These are phyloP conservation scores for Micromesistius poutassou DNA, from an alignment of 2,797 vertebrate species.

Conservation along the genomic window DNA sequence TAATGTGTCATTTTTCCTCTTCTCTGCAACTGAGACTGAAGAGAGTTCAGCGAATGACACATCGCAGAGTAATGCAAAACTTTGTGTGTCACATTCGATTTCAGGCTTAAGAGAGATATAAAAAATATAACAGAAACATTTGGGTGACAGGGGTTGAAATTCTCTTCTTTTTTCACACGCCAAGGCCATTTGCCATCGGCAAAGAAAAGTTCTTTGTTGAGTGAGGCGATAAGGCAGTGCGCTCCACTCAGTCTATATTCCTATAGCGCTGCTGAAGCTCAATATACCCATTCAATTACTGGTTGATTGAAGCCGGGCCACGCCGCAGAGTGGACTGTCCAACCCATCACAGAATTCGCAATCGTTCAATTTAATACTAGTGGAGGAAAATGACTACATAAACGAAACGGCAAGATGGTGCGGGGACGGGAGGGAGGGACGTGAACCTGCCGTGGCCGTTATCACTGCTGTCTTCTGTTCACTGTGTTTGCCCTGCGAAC, in stretches of 20 bases:
- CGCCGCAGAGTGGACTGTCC: conserved; percentile 45
- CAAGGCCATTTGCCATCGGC: not conserved
- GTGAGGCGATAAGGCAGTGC: conserved; percentile 13
- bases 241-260: conserved; percentile 39
- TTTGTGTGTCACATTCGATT: too few relatives aligned
- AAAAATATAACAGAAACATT: not conserved
- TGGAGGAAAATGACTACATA: conserved; percentile 35
- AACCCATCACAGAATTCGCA: conserved; percentile 51
- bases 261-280: conserved; percentile 50
- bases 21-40: conserved; percentile 51
- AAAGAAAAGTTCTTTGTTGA: conserved; percentile 27
- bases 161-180: not conserved
- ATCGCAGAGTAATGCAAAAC: conserved; percentile 24
- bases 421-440: too few relatives aligned
- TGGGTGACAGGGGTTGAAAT: too few relatives aligned
- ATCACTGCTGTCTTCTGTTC: too few relatives aligned
- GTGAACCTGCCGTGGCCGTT: too few relatives aligned
- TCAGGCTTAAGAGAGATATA: not conserved
- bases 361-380: conserved; percentile 58
- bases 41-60: conserved; percentile 59
- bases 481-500: too few relatives aligned
- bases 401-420: too few relatives aligned
- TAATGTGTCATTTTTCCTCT: conserved; percentile 66
- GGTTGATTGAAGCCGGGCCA: conserved; percentile 57
- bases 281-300: conserved; percentile 68